A percentile compares a stretch with the other conserved stretches of the same genome.
phyloP scores from a whole-genome alignment of 2,797 vertebrate species.

The Coranthus polyacanthus region DNA sequence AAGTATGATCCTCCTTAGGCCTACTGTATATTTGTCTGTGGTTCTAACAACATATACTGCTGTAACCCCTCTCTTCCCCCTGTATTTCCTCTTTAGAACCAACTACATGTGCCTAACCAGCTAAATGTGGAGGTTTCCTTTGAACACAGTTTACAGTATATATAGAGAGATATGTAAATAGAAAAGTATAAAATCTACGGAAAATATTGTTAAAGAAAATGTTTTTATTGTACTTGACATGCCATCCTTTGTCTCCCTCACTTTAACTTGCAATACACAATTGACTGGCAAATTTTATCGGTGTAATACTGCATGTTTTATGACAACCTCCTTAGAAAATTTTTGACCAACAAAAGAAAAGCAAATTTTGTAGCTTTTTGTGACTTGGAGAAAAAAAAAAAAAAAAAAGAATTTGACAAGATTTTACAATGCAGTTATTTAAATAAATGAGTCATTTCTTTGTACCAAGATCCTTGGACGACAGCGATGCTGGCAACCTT shows the following conservation, averaged over 20 bases:
- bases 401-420: conserved; percentile 12
- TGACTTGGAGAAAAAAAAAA: conserved; percentile 42
- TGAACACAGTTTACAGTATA: conserved; percentile 80
- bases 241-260: conserved; percentile 55
- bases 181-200: conserved; percentile 61
- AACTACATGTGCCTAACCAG: conserved; percentile 88
- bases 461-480: conserved; percentile 58
- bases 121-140: conserved; percentile 84
- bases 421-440: conserved; percentile 62
- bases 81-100: conserved; percentile 75
- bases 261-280: conserved; percentile 70
- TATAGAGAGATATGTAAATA: conserved; percentile 72
- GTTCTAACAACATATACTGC: conserved; percentile 72
- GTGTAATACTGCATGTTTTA: conserved; percentile 76
- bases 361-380: conserved; percentile 74
- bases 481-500: conserved; percentile 48
- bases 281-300: conserved; percentile 51
- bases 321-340: conserved; percentile 53
- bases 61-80: conserved; percentile 57
- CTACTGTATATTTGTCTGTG: conserved; percentile 73
- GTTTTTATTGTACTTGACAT: conserved; percentile 66
- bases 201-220: conserved; percentile 69
- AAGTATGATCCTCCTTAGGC: conserved; percentile 72
- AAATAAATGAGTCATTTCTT: conserved; percentile 47
- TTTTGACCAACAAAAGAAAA: conserved; percentile 54